Conservation (phyloP, 2,113 vertebrate genomes). For the Syngnathus floridae region DNA sequence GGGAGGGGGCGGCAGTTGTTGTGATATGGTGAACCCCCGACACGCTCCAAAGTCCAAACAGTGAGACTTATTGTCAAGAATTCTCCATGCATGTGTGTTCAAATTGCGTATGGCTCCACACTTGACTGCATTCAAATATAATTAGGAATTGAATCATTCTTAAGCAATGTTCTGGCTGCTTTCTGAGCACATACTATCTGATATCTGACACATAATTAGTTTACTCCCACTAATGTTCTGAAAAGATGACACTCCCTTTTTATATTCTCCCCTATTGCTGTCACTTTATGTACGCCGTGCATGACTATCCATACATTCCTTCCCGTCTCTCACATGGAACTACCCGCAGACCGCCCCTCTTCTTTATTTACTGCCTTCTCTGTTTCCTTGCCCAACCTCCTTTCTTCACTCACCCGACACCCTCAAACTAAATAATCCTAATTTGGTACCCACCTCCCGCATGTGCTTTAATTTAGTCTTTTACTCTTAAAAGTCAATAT, state of each 20-base stretch:
- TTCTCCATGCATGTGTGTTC: constrained; percentile 26
- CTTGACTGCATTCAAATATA: constrained; percentile 2
- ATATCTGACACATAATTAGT: not conserved
- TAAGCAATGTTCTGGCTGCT: not conserved
- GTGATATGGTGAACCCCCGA: constrained; percentile 4
- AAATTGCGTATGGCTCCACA: not conserved
- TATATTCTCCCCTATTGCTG: constrained; percentile 4
- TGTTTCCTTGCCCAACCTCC: constrained; percentile 27
- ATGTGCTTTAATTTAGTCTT: constrained; percentile 29
- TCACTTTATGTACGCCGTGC: constrained; percentile 20
- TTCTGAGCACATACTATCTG: not conserved
- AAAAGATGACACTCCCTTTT: constrained; percentile 18
- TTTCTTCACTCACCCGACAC: constrained; percentile 22
- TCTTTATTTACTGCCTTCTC: constrained; percentile 44
- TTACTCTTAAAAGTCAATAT: constrained; percentile 13
- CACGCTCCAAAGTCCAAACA: constrained; percentile 43
- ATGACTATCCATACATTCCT: constrained; percentile 58
- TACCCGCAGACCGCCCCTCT: constrained; percentile 26
- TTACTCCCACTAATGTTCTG: constrained; percentile 10
- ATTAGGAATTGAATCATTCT: not conserved
- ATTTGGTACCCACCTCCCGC: constrained; percentile 22
- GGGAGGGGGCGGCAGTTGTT: not conserved
- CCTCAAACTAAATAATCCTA: constrained; percentile 24
- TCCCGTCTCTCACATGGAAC: constrained; percentile 56
- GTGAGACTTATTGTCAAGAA: constrained; percentile 27